phyloP scores from a whole-genome alignment of 2,888 invertebrate species.

The Pyrgus malvae region DNA sequence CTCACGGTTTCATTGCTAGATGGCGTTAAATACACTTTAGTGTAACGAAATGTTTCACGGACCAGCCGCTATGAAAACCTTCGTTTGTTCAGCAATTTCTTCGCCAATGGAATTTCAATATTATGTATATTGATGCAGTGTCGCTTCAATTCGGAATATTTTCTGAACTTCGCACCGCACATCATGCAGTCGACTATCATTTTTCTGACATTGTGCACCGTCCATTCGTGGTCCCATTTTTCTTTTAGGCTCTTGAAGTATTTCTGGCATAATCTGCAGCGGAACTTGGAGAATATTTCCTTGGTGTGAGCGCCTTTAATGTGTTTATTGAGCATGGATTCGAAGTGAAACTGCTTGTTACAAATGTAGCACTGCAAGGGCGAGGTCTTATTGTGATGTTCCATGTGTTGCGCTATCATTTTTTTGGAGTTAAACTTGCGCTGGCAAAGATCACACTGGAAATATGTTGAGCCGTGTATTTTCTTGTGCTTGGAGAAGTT shows the following conservation, averaged over 20 bases:
- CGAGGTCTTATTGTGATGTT: conserved; percentile 60
- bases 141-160: conserved; percentile 64
- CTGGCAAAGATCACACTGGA: conserved; percentile 72
- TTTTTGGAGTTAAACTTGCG: conserved; percentile 75
- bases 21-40: neutral
- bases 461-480: conserved; percentile 61
- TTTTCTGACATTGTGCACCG: conserved; percentile 65
- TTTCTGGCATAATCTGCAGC: conserved; percentile 60
- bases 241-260: conserved; percentile 59
- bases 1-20: neutral
- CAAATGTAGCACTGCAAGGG: conserved; percentile 61
- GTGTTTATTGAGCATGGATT: conserved; percentile 72
- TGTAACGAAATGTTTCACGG: neutral
- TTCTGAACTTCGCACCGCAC: conserved; percentile 66
- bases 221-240: conserved; percentile 78
- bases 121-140: conserved; percentile 55
- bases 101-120: conserved; percentile 56
- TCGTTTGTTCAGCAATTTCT: conserved; percentile 46
- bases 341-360: conserved; percentile 61
- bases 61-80: conserved; percentile 4
- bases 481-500: conserved; percentile 79
- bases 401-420: conserved; percentile 71
- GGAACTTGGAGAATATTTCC: conserved; percentile 44
- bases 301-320: conserved; percentile 57
- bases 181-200: conserved; percentile 63